These are phyloP conservation scores for Eristalis pertinax DNA, from an alignment of 2,888 invertebrate genomes.

Conservation along the genomic window DNA sequence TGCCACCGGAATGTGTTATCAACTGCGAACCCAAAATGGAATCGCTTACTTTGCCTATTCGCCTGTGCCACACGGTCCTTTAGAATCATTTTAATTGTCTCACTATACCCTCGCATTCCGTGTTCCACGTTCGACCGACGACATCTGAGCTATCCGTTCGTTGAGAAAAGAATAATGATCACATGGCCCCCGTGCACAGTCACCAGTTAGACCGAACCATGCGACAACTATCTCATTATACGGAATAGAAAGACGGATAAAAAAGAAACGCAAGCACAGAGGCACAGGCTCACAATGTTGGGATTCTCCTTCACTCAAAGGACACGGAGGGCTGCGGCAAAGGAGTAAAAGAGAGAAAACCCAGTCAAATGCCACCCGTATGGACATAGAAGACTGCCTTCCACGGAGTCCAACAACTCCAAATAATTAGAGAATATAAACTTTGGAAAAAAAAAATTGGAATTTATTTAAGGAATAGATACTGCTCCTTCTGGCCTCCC, in stretches of 20 bases:
- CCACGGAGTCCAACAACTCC: slow-evolving; percentile 9
- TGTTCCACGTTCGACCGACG: background rate
- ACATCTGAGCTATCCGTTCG: background rate
- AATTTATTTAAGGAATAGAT: slow-evolving; percentile 74
- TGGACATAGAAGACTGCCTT: background rate
- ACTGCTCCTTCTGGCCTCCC: slow-evolving; percentile 41
- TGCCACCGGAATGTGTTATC: background rate
- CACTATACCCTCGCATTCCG: background rate
- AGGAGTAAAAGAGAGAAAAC: background rate
- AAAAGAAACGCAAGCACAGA: background rate
- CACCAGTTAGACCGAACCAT: background rate
- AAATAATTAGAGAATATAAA: slow-evolving; percentile 68
- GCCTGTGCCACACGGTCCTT: slow-evolving; percentile 18
- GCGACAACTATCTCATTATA: slow-evolving; percentile 25
- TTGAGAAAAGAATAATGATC: slow-evolving; percentile 7
- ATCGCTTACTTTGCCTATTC: slow-evolving; percentile 13
- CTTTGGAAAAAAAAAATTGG: slow-evolving; percentile 40
- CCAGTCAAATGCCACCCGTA: slow-evolving; percentile 2
- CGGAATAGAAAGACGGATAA: background rate
- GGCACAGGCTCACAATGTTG: background rate
- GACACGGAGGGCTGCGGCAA: background rate
- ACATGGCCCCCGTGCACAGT: background rate
- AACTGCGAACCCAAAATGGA: background rate
- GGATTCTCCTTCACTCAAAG: background rate
- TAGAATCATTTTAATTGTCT: slow-evolving; percentile 40